A percentile compares a stretch with the other conserved stretches of the same genome.
Conservation (phyloP, 2,888 invertebrate genomes). For the Drosophila falleni region DNA sequence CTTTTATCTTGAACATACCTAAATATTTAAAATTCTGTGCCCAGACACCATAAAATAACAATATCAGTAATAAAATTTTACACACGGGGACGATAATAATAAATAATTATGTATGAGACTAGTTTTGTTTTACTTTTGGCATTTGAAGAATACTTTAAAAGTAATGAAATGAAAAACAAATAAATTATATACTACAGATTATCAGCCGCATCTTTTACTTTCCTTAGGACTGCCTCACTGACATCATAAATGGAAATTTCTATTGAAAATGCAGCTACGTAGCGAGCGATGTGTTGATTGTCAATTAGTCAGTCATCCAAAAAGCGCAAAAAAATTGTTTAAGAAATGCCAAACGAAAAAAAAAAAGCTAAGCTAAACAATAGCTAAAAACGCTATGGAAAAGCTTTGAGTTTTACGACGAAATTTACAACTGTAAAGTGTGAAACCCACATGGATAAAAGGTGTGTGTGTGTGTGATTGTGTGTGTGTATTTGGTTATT, state of each 20-base stretch:
- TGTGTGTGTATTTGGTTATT: slow-evolving; percentile 13
- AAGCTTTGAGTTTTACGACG: slow-evolving; percentile 1
- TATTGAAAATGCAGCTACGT: not conserved
- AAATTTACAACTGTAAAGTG: slow-evolving; percentile 42
- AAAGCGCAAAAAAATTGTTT: slow-evolving; percentile 4
- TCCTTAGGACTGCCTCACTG: not conserved
- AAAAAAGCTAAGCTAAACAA: slow-evolving; percentile 13
- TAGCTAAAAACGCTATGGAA: slow-evolving; percentile 1
- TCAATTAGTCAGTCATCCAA: slow-evolving; percentile 5
- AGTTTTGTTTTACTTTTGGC: not conserved
- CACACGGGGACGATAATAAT: not conserved
- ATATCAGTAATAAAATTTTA: not conserved
- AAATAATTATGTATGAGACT: not conserved
- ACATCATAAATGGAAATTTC: slow-evolving; percentile 1
- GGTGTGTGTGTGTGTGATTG: slow-evolving; percentile 1
- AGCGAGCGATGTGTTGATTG: not conserved
- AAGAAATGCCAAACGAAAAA: not conserved
- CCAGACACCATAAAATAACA: not conserved
- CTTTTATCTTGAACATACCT: not conserved
- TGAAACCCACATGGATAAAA: slow-evolving; percentile 22
- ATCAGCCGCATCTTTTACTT: not conserved
- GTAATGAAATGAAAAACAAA: not conserved
- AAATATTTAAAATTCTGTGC: no score
- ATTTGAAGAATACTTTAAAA: not conserved
- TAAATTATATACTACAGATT: not conserved